These are phyloP conservation scores for Phalacrocorax carbo DNA, from an alignment of 2,113 vertebrate species.

Conservation along the genomic window DNA sequence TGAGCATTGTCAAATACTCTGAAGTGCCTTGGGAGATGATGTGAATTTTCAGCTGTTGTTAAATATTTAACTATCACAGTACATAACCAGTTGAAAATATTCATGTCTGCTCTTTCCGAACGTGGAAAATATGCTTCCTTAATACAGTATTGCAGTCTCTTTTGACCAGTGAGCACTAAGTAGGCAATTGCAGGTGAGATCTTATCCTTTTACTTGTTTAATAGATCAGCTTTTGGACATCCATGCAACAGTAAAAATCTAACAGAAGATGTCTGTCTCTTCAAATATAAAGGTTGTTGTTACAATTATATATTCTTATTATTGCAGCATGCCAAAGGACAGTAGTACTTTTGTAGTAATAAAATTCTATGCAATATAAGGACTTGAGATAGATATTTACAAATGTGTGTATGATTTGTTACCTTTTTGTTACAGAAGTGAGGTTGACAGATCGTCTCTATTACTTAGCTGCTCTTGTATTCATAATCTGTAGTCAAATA, in stretches of 20 bases:
- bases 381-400: not conserved
- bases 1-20: not conserved
- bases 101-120: not conserved
- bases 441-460: not conserved
- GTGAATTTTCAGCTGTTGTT: slow-evolving; percentile 5
- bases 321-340: not conserved
- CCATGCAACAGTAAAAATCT: not conserved
- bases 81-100: not conserved
- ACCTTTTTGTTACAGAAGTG: not conserved
- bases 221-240: not conserved
- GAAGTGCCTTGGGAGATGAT: not conserved
- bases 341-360: not conserved
- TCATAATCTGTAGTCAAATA: not conserved
- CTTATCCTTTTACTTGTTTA: not conserved
- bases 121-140: not conserved
- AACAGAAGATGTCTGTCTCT: slow-evolving; percentile 17
- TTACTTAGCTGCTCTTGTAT: not conserved
- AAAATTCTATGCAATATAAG: not conserved
- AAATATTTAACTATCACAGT: not conserved
- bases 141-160: not conserved
- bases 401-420: not conserved
- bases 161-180: not conserved
- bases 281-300: not conserved
- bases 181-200: not conserved
- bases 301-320: not conserved